Conservation (phyloP, 1,140 invertebrate genomes). For the Scylla paramamosain region DNA sequence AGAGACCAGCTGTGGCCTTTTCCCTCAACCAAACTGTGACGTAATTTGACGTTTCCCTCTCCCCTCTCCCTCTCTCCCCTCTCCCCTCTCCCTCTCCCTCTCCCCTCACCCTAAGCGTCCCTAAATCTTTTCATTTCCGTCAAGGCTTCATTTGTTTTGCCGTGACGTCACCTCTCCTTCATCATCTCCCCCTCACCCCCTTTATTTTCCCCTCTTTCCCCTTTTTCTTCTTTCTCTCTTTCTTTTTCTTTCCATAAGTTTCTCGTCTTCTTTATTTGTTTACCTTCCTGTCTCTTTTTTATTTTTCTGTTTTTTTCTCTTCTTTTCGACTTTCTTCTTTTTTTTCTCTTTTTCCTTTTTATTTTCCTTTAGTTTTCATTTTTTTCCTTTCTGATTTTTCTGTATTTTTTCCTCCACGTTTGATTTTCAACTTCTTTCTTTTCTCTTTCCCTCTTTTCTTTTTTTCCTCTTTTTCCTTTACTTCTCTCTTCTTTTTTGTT, state of each 20-base stretch:
- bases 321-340: not conserved
- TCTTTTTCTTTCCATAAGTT: not conserved
- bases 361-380: not conserved
- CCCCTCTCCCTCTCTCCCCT: not conserved
- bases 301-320: not conserved
- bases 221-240: not conserved
- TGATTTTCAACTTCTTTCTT: not conserved
- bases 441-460: not conserved
- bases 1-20: not conserved
- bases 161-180: not conserved
- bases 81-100: not conserved
- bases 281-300: not conserved
- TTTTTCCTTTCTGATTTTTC: not conserved
- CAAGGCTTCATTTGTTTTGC: not conserved
- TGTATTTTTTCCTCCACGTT: not conserved
- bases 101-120: not conserved
- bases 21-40: constrained; percentile 15
- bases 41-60: not conserved
- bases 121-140: constrained; percentile 22
- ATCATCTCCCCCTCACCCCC: not conserved
- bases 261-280: too few species aligned
- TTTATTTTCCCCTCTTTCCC: not conserved
- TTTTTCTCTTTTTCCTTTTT: not conserved
- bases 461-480: not conserved
- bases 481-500: not conserved